A percentile compares a stretch with the other conserved stretches of the same genome.
Conservation (phyloP, 2,888 invertebrate genomes). For the Mythimna impura region DNA sequence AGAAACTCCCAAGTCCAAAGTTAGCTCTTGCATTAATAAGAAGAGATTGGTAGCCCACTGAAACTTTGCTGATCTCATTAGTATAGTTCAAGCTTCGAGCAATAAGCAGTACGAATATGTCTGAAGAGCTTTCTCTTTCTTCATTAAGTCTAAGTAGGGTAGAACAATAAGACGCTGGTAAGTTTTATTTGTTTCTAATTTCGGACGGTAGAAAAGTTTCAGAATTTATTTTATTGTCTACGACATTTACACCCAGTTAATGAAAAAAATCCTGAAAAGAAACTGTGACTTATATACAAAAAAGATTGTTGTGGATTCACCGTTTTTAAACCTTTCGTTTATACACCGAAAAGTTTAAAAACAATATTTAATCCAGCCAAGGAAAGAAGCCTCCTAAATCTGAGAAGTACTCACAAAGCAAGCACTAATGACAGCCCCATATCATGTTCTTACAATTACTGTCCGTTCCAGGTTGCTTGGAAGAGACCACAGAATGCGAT, state of each 20-base stretch:
- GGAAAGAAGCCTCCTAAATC: too few relatives aligned
- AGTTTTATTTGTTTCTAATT: constrained; percentile 11
- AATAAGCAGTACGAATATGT: constrained; percentile 27
- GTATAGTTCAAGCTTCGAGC: constrained; percentile 19
- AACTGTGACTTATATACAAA: too few relatives aligned
- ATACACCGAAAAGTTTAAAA: too few relatives aligned
- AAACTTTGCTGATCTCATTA: constrained; percentile 32
- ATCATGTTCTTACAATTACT: too few relatives aligned
- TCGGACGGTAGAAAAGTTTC: not conserved
- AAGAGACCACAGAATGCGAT: too few relatives aligned
- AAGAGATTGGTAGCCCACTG: constrained; percentile 1
- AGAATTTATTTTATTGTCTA: not conserved
- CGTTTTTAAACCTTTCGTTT: too few relatives aligned
- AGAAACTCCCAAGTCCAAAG: constrained; percentile 2
- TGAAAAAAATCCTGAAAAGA: too few relatives aligned
- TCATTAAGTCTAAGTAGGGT: constrained; percentile 9
- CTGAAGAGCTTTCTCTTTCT: constrained; percentile 5
- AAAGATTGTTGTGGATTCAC: too few relatives aligned
- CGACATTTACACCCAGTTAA: not conserved
- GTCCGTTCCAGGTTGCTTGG: too few relatives aligned
- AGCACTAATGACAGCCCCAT: too few relatives aligned
- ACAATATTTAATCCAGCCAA: too few relatives aligned
- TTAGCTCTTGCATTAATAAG: constrained; percentile 34
- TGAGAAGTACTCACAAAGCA: too few relatives aligned
- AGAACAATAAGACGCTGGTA: constrained; percentile 1